Evolutionary conservation across 2,113 vertebrate species (phyloP).

Genomic region (Vidua macroura): DNA sequence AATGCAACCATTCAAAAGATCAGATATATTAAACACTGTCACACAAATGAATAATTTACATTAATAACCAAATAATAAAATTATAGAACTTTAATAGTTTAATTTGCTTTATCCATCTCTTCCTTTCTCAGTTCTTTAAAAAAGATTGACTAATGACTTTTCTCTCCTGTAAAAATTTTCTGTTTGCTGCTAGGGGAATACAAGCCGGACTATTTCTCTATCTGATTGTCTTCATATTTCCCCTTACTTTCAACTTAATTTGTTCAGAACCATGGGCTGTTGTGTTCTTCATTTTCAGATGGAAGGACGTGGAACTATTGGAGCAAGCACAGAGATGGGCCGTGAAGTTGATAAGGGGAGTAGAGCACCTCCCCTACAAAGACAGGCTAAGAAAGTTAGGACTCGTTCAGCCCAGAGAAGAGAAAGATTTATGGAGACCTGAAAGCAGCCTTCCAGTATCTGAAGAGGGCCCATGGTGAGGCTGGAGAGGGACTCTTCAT

Average conservation of each 20-base stretch:
- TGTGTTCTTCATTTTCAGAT: background rate
- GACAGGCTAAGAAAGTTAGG: background rate
- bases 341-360: background rate
- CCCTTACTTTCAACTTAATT: background rate
- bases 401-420: background rate
- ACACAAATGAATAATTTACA: background rate
- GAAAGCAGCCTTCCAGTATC: background rate
- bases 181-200: background rate
- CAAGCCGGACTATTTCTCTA: background rate
- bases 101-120: background rate
- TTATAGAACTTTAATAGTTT: background rate
- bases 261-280: background rate
- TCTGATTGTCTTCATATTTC: background rate
- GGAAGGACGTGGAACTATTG: background rate
- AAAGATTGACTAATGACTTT: background rate
- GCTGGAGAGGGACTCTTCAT: background rate
- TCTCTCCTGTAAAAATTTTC: background rate
- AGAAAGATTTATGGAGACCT: background rate
- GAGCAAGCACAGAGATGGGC: background rate
- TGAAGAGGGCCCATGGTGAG: background rate
- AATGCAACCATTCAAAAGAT: background rate
- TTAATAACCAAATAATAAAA: background rate
- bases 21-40: background rate
- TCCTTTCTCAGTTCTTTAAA: background rate
- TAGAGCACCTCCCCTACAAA: background rate